Percentiles rank a stretch among this genome's conserved stretches.
phyloP scores from a whole-genome alignment of 2,113 vertebrate species.

The Varanus salvator region DNA sequence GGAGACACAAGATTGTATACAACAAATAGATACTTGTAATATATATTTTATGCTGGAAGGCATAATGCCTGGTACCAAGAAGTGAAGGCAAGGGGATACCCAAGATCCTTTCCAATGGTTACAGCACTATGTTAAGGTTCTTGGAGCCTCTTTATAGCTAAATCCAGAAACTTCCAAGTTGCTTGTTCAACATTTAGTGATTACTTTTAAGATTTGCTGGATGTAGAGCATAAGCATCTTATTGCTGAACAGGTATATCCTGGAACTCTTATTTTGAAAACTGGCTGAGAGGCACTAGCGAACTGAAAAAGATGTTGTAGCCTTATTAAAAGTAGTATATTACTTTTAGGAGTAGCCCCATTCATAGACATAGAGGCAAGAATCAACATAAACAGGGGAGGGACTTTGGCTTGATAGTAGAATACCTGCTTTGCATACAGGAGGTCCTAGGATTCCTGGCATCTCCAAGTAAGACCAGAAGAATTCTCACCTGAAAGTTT shows the following conservation, averaged over 20 bases:
- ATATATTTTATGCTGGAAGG: slow-evolving; percentile 33
- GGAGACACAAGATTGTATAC: slow-evolving; percentile 48
- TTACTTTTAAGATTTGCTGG: neutral
- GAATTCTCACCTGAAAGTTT: no score
- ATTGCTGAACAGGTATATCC: no score
- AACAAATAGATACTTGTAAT: neutral
- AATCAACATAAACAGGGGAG: neutral
- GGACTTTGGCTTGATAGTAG: no score
- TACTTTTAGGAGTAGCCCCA: neutral
- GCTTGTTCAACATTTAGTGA: neutral
- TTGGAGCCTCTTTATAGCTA: neutral
- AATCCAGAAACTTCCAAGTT: neutral
- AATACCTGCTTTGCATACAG: no score
- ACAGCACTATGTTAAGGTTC: neutral
- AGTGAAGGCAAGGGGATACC: neutral
- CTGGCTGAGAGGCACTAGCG: neutral
- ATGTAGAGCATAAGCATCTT: neutral
- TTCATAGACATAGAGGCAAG: neutral
- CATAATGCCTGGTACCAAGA: slow-evolving; percentile 23
- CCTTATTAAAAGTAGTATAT: neutral
- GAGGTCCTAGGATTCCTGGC: no score
- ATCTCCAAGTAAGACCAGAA: no score
- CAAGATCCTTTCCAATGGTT: neutral
- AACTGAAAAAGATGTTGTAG: neutral
- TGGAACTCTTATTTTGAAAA: slow-evolving; percentile 39